Base-by-base conservation (phyloP, 1,140 invertebrate genomes). In the Philaenus spumarius region DNA sequence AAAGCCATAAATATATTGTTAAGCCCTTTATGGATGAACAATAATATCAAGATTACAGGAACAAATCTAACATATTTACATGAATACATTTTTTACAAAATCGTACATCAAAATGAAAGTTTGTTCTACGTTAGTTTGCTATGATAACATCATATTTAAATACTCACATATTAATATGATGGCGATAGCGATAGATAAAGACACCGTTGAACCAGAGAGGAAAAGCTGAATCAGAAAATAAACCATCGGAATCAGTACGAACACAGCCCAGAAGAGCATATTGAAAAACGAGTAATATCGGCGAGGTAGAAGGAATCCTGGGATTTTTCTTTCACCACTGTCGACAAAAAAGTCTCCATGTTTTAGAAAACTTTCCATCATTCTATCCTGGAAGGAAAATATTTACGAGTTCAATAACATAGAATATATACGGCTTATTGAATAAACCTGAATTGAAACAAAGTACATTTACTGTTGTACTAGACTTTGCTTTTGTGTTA, bases 331-430 rank as follows among this genome's bases (percentile, higher is more conserved):
- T 2, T 89, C 77, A 2, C 86, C 86, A 15, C 87, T 89, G 12
- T 82, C 81, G 46, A 78, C 72, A 67, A 90, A 91, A 71, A 89
- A 93, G 73, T 89, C 86, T 19, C 89, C 88, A n/a, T 86, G 89
- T 66, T 86, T 78, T 24, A 83, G 66, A 69, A 91, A 93, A 66
- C 89, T 90, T 35, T 90, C 87, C 66, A 84, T 79, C 74, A 92
- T 78, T 71, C 82, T 80, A 73, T 93, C 89, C 84, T 89, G 58
- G 37, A 43, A 62, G 22, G 61, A 37, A 43, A n/a, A 23, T n/a
- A n/a, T n/a, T n/a, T n/a, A n/a, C 26, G 26, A 30, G 26, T 30
- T n/a, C n/a, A n/a, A n/a, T n/a, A n/a, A n/a, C n/a, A n/a, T n/a
- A n/a, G n/a, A n/a, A n/a, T n/a, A n/a, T n/a, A n/a, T n/a, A n/a